Conservation (phyloP, 2,113 vertebrate genomes). For the Phaetusa simplex region DNA sequence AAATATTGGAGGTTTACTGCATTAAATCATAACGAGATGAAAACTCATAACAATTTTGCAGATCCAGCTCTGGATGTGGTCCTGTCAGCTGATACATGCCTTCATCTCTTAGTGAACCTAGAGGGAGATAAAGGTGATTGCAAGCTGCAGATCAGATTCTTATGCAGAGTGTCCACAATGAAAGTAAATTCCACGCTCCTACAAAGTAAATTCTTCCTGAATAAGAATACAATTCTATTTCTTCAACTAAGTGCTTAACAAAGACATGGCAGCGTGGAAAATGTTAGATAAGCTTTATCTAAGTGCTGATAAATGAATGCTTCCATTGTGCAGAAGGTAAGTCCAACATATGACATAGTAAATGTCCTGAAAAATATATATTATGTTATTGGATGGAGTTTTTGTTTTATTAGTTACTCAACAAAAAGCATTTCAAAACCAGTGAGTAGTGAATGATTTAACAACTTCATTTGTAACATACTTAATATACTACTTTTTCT, state of each 20-base stretch:
- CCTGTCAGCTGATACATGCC: neutral
- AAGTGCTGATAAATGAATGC: neutral
- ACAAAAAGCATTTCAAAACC: conserved; percentile 24
- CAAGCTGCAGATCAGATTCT: neutral
- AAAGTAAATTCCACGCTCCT: neutral
- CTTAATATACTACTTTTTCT: neutral
- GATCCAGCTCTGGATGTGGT: neutral
- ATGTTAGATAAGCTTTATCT: neutral
- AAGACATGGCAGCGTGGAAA: neutral
- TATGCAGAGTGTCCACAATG: neutral
- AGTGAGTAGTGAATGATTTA: conserved; percentile 18
- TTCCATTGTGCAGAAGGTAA: neutral
- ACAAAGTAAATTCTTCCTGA: neutral
- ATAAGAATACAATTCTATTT: neutral
- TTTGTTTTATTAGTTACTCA: neutral
- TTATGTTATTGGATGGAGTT: neutral
- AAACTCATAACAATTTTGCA: neutral
- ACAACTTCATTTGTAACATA: neutral
- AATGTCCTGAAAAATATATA: neutral
- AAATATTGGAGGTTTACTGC: neutral
- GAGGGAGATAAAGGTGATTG: neutral
- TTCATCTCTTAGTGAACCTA: neutral
- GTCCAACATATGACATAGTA: neutral
- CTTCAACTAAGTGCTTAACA: neutral
- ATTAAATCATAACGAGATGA: neutral